Base-by-base conservation (phyloP, 2,888 invertebrate species). In the Drosophila meridiana region DNA sequence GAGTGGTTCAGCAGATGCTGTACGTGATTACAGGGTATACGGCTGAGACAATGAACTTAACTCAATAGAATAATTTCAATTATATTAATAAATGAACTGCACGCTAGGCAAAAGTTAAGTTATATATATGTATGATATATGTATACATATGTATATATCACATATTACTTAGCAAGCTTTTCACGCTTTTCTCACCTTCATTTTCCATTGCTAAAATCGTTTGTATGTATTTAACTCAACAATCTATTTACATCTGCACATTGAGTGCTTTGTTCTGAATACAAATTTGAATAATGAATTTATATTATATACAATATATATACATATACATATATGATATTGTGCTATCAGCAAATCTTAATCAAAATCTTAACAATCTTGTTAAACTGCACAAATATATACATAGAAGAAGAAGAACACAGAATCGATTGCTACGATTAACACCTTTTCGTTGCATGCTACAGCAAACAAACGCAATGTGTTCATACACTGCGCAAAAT, bases 351-450 rank as follows among this genome's bases (percentile, higher is more conserved):
- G 40, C 40, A 34, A 38, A 45, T 58, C 50, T 43, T 34, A 20
- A 48, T 52, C 38, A 13, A 55, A 69, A 36, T 65, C 57, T 72
- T 20, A 26, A 45, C 63, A 77, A 78, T 74, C 78, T 69, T 53
- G 47, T 71, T 68, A 66, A 45, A 59, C 38, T 69, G 58, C 71
- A 11, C n/a, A 38, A 34, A n/a, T 11, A 32, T 13, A 20, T 4
- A 4, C 4, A 20, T 28, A 28, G 26, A 28, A 4, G 28, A 28
- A 13, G 7, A 3, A 42, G 34, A 34, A 30, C 32, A 50, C 20
- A 57, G 30, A 70, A 81, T 82, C 85, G 78, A 83, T 84, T 84
- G 58, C 59, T 60, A 70, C 52, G 57, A 64, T 53, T 76, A 69
- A 53, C 82, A 87, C 82, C 65, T 84, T 67, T 69, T 64, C 70